A percentile compares a stretch with the other conserved stretches of the same genome.
Evolutionary conservation across 1,140 invertebrate species (phyloP).

Genomic region (Lordiphosa collinella): DNA sequence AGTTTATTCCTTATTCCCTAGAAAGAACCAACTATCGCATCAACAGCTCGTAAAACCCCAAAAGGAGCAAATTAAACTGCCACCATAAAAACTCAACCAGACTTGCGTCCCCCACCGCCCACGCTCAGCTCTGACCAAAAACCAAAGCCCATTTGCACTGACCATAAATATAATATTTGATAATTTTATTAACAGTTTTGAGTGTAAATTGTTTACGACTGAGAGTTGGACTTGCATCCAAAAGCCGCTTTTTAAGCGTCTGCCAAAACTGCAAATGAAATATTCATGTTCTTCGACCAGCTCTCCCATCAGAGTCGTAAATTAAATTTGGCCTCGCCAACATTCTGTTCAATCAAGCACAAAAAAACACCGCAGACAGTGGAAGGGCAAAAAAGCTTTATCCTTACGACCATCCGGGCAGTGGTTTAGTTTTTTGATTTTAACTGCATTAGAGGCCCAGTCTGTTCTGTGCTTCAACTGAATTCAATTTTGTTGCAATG

Average conservation of each 20-base stretch:
- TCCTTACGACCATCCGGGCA: constrained; percentile 29
- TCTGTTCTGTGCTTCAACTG: constrained; percentile 33
- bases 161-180: constrained; percentile 76
- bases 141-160: constrained; percentile 40
- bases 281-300: constrained; percentile 51
- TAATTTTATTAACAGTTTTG: constrained; percentile 76
- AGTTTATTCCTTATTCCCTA: constrained; percentile 13
- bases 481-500: constrained; percentile 73
- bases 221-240: constrained; percentile 13
- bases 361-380: constrained; percentile 65
- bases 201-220: constrained; percentile 75
- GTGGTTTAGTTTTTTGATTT: constrained; percentile 63
- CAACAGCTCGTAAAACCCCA: constrained; percentile 71
- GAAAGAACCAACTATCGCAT: constrained; percentile 54
- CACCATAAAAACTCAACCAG: constrained; percentile 46
- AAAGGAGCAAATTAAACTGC: constrained; percentile 71
- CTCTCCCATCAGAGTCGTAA: constrained; percentile 47
- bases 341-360: constrained; percentile 77
- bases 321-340: constrained; percentile 69
- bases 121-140: not conserved
- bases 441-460: constrained; percentile 76
- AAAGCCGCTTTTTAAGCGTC: constrained; percentile 41
- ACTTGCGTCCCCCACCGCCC: not conserved
- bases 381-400: constrained; percentile 15
- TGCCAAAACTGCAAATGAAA: constrained; percentile 54